Evolutionary conservation across 2,113 vertebrate species (phyloP), one percentile per base, ranked within the genome.

Genomic region (Pampusana beccarii): DNA sequence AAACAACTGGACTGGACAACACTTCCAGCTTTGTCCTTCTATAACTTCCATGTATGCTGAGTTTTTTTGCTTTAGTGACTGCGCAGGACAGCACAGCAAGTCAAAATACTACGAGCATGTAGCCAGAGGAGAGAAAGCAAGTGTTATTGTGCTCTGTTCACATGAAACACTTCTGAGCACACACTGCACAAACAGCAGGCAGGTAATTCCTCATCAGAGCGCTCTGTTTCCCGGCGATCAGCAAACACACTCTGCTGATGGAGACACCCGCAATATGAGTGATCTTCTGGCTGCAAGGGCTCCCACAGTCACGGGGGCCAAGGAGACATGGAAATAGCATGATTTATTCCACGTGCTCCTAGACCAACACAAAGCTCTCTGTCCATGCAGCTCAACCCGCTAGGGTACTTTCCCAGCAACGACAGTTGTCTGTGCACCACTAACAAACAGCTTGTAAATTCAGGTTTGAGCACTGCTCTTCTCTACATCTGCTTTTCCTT

Each of bases 401-500:
- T 8, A 67, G 18, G 5, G 40, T 36, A 75, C 50, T 75, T 36
- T 6, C 34, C 70, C 33, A 87, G 62, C 48, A 87, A 4, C 29
- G 34, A 69, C 34, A 26, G 26, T 50, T 73, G 16, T 54, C 61
- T 72, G 34, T 25, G 28, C 9, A 50, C 10, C 53, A 85, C 48
- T 38, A 69, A 87, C 1, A 7, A 94, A 81, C 53, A 82, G 57
- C 69, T 81, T 81, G 80, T 65, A 85, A 95, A 87, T 80, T 69
- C 31, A 95, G 57, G 71, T 84, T 85, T 83, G 58, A 78, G 62
- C 0, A 0, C 70, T 75, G 66, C 66, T 90, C 57, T 69, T 80
- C 61, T 66, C 50, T 65, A 80, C 87, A 85, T 91, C 65, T 93
- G 75, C 50, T 93, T 88, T 77, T 42, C 46, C n/a, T 97, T 93